These are phyloP conservation scores for Megalops atlanticus DNA, from an alignment of 2,113 vertebrate genomes.

Conservation along the genomic window DNA sequence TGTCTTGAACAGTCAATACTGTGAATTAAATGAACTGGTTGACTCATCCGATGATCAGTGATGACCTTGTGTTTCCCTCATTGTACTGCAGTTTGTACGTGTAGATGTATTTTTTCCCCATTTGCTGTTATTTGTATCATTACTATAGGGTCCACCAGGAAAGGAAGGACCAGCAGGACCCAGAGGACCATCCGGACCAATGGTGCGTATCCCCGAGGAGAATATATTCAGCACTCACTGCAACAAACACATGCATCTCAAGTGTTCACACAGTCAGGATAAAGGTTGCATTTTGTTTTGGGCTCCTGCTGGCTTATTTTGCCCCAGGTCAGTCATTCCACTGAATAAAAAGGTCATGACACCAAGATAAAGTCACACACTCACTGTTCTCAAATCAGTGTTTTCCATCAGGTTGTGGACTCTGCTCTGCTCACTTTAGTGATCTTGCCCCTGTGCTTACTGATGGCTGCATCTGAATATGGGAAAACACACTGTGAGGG, in stretches of 20 bases:
- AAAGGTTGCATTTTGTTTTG: neutral
- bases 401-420: neutral
- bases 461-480: too few species aligned
- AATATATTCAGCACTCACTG: too few species aligned
- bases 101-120: neutral
- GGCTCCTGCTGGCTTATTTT: too few species aligned
- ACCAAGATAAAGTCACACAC: neutral
- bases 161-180: slow-evolving; percentile 94
- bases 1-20: too few species aligned
- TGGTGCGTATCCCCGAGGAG: slow-evolving; percentile 73
- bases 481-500: too few species aligned
- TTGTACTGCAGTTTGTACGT: neutral
- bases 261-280: too few species aligned
- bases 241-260: too few species aligned
- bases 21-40: too few species aligned
- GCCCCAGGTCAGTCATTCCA: neutral
- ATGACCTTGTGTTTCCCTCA: neutral
- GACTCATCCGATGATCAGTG: too few species aligned
- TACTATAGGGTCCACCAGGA: slow-evolving; percentile 87
- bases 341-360: neutral
- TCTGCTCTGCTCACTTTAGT: too few species aligned
- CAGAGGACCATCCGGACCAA: slow-evolving; percentile 87
- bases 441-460: too few species aligned
- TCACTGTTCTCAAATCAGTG: neutral
- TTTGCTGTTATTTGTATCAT: slow-evolving; percentile 51